phyloP scores from a whole-genome alignment of 1,140 invertebrate genomes.

The Heliconius congener region DNA sequence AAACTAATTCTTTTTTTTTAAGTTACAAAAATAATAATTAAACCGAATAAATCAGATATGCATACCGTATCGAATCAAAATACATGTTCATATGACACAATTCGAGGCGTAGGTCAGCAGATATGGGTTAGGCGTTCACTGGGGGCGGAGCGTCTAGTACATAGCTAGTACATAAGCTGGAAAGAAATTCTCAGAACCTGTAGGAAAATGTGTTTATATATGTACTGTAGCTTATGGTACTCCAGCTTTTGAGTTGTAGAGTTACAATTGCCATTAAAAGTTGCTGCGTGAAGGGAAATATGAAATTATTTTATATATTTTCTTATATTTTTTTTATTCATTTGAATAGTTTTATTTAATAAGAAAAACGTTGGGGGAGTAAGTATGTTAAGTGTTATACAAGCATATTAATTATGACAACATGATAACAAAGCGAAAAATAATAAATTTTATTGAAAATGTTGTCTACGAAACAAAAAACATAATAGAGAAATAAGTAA shows the following conservation, averaged over 20 bases:
- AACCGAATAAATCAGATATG: not conserved
- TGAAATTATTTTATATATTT: slow-evolving; percentile 2
- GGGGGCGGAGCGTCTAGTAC: slow-evolving; percentile 52
- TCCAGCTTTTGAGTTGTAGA: not conserved
- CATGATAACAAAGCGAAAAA: not conserved
- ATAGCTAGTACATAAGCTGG: slow-evolving; percentile 49
- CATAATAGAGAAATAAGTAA: too few species aligned
- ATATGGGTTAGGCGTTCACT: slow-evolving; percentile 72
- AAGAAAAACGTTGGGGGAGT: not conserved
- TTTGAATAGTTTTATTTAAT: not conserved
- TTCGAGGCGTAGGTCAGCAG: slow-evolving; percentile 55
- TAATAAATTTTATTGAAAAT: not conserved
- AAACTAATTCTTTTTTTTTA: not conserved
- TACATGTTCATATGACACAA: slow-evolving; percentile 22
- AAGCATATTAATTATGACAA: not conserved
- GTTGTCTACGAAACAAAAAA: not conserved
- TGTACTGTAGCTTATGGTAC: slow-evolving; percentile 3
- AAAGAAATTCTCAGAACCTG: slow-evolving; percentile 51
- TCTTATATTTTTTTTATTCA: not conserved
- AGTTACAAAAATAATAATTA: not conserved
- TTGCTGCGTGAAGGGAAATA: slow-evolving; percentile 7
- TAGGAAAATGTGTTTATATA: slow-evolving; percentile 30
- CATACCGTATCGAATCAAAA: slow-evolving; percentile 11
- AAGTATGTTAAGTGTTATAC: not conserved
- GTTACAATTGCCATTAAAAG: slow-evolving; percentile 10